Evolutionary conservation across 2,888 invertebrate genomes (phyloP).

Genomic region (Polylopha cassiicola): DNA sequence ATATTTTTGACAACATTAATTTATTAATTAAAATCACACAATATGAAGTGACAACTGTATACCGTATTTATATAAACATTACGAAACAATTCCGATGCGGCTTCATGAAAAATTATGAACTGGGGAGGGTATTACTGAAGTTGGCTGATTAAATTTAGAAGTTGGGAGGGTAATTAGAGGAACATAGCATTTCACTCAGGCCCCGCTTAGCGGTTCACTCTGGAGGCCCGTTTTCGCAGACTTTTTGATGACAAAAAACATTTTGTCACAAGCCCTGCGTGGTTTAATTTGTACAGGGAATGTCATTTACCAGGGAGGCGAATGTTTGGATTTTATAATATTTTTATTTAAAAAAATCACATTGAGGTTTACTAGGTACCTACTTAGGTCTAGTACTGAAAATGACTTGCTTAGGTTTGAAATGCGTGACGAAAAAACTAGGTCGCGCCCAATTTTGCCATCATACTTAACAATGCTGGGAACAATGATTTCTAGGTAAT

Average conservation of each 20-base stretch:
- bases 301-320: no score
- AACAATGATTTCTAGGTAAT: no score
- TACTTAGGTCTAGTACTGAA: no score
- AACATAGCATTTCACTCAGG: constrained; percentile 74
- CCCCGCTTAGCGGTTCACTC: constrained; percentile 40
- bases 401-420: no score
- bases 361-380: no score
- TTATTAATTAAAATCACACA: constrained; percentile 30
- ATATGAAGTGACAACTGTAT: constrained; percentile 19
- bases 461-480: no score
- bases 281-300: constrained; percentile 3
- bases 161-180: constrained; percentile 67
- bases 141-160: constrained; percentile 76
- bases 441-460: no score
- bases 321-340: no score
- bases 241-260: constrained; percentile 31
- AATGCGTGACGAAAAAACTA: no score
- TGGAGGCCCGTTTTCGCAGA: constrained; percentile 31
- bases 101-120: constrained; percentile 69
- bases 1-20: no score
- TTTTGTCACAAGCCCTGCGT: constrained; percentile 1
- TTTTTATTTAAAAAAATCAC: no score
- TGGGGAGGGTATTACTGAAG: constrained; percentile 60
- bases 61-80: constrained; percentile 26
- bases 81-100: constrained; percentile 25